A percentile compares a stretch with the other conserved stretches of the same genome.
phyloP scores from a whole-genome alignment of 2,888 invertebrate species.

The Dasysyrphus tricinctus region DNA sequence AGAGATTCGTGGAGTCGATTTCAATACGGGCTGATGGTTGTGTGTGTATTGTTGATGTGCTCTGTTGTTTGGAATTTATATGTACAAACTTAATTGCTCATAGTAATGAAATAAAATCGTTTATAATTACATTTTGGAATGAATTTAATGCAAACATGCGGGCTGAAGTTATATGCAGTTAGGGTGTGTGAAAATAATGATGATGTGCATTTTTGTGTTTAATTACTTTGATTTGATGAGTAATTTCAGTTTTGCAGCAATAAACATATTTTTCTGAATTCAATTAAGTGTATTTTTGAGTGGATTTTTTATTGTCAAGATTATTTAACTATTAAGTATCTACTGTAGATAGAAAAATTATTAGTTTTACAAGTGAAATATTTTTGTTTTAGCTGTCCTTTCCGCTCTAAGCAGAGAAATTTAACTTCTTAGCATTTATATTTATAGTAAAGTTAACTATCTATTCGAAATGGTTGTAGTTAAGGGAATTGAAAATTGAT shows the following conservation, averaged over 20 bases:
- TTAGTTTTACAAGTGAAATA: too few species aligned
- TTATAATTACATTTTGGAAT: conserved; percentile 49
- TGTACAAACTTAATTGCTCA: conserved; percentile 45
- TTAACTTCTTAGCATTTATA: too few species aligned
- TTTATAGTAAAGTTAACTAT: too few species aligned
- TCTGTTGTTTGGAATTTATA: conserved; percentile 23
- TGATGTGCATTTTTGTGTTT: neutral
- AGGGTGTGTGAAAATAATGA: conserved; percentile 1
- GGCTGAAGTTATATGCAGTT: neutral
- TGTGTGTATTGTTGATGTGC: neutral
- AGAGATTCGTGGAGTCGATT: conserved; percentile 24
- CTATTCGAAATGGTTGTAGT: too few species aligned
- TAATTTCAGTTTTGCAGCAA: neutral
- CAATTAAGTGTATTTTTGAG: too few species aligned
- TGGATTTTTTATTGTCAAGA: too few species aligned
- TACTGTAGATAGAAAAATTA: too few species aligned
- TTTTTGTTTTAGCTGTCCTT: too few species aligned
- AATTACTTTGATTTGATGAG: conserved; percentile 24
- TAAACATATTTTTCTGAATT: too few species aligned
- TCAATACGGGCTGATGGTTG: conserved; percentile 6
- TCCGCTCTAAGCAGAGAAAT: too few species aligned
- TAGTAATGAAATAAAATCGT: conserved; percentile 34
- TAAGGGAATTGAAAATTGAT: too few species aligned
- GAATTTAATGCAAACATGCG: conserved; percentile 14
- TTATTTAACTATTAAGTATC: too few species aligned